A percentile compares a stretch with the other conserved stretches of the same genome.
These are phyloP conservation scores for Macaria liturata DNA, from an alignment of 2,888 invertebrate genomes.

Conservation along the genomic window DNA sequence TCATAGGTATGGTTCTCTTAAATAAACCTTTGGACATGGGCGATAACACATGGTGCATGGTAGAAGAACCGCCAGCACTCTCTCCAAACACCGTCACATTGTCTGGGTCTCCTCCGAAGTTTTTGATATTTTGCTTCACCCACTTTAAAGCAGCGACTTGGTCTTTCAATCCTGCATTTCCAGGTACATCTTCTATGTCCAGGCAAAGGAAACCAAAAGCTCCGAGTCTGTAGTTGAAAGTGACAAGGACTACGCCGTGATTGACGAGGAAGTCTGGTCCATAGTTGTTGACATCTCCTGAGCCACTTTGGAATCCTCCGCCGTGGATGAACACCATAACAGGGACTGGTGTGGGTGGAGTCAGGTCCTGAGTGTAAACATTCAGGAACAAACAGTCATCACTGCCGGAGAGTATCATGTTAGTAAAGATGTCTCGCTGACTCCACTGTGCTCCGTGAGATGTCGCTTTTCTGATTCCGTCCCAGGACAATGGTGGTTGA, in stretches of 20 bases:
- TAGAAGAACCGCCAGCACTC: conserved; percentile 51
- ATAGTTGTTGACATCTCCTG: conserved; percentile 46
- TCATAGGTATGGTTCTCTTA: conserved; percentile 49
- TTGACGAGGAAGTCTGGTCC: conserved; percentile 56
- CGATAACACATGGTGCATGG: conserved; percentile 45
- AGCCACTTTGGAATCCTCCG: conserved; percentile 28
- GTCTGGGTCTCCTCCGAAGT: conserved; percentile 52
- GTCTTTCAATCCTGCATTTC: conserved; percentile 57
- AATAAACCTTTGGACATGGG: conserved; percentile 54
- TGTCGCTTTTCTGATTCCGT: conserved; percentile 47
- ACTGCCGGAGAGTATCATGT: conserved; percentile 32
- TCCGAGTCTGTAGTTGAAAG: conserved; percentile 56
- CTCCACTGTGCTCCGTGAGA: conserved; percentile 23
- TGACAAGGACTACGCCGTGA: conserved; percentile 52
- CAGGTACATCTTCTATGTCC: conserved; percentile 51
- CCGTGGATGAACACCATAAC: conserved; percentile 22
- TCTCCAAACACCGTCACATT: conserved; percentile 57
- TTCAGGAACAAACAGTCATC: conserved; percentile 58
- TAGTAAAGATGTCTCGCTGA: conserved; percentile 13
- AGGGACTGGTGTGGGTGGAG: conserved; percentile 7
- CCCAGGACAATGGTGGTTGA: conserved; percentile 43
- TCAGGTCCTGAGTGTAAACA: conserved; percentile 40
- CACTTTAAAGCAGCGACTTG: conserved; percentile 52
- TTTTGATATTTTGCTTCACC: conserved; percentile 48
- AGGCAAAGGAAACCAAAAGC: conserved; percentile 50